Evolutionary conservation across 2,888 invertebrate species (phyloP), one percentile per base, ranked within the genome.

Genomic region (Phyllotreta cruciferae): DNA sequence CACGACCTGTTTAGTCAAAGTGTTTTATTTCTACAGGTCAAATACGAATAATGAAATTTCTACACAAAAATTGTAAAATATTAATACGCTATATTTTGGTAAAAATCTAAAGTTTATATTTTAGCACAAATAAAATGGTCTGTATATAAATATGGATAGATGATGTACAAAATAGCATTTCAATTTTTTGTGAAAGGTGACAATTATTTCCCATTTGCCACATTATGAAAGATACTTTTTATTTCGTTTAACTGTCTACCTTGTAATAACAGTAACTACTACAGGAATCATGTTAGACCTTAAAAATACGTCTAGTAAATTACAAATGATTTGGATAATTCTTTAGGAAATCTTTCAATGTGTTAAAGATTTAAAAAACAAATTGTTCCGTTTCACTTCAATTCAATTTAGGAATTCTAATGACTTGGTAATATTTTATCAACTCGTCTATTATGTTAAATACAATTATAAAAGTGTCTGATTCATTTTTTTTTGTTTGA

Each of bases 51-150:
- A 72, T 73, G 72, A 68, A 74, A 73, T 74, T 74, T 74, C 74
- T 78, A 75, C 77, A 75, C 76, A 76, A 76, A 63, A 67, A 60
- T 70, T 73, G 72, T 73, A 74, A 71, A 74, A 74, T 76, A 78
- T 78, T 76, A 77, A 76, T 76, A 72, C 70, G 72, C 72, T 77
- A 77, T 79, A 79, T 79, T 79, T 79, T 79, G 78, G 75, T 79
- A 78, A 77, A 71, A 73, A 73, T 71, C 73, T 74, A 76, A 76
- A 77, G 72, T 74, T 71, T 78, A 75, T 78, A 78, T 78, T 78
- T 78, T 78, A 79, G 77, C 78, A 78, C 77, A 77, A 78, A 74
- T 71, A 71, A 74, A 70, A 68, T 56, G 67, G 68, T 75, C 72
- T 74, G 75, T 75, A 73, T 69, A 72, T 69, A 67, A 70, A 65